Evolutionary conservation across 2,113 vertebrate species (phyloP).

Genomic region (Uria lomvia): DNA sequence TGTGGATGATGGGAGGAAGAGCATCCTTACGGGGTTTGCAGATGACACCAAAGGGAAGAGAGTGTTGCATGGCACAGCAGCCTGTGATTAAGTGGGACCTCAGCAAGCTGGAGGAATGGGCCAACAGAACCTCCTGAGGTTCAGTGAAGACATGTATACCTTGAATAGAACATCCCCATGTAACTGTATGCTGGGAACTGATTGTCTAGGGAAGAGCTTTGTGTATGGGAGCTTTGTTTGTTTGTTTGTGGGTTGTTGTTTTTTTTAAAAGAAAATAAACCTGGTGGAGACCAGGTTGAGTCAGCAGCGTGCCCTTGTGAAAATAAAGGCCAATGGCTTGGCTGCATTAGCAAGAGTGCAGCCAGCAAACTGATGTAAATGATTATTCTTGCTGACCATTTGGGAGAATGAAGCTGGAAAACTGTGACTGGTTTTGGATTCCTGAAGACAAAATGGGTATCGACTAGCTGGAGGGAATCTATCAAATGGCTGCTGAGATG

Average conservation of each 20-base stretch:
- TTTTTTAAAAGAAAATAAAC: background rate
- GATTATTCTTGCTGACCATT: background rate
- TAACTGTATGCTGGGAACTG: background rate
- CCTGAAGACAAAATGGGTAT: background rate
- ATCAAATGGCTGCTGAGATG: background rate
- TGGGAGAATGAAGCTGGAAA: background rate
- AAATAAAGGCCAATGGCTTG: background rate
- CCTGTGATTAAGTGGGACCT: background rate
- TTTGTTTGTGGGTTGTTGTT: background rate
- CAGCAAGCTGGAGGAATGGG: background rate
- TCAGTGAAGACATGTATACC: fast-evolving
- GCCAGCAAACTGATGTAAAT: background rate
- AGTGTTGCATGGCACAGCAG: background rate
- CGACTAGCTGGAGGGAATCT: background rate
- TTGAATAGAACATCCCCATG: background rate
- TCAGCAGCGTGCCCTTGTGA: background rate
- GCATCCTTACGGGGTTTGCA: background rate
- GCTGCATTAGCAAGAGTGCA: background rate
- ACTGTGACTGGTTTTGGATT: background rate
- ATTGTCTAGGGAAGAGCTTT: background rate
- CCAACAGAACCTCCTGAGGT: background rate
- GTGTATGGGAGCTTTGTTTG: too few species aligned
- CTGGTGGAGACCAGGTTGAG: background rate
- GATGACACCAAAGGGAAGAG: background rate
- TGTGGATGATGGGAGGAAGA: background rate